Percentiles rank a stretch among this genome's conserved stretches.
Evolutionary conservation across 2,888 invertebrate species (phyloP).

Genomic region (Hemistola chrysoprasaria): DNA sequence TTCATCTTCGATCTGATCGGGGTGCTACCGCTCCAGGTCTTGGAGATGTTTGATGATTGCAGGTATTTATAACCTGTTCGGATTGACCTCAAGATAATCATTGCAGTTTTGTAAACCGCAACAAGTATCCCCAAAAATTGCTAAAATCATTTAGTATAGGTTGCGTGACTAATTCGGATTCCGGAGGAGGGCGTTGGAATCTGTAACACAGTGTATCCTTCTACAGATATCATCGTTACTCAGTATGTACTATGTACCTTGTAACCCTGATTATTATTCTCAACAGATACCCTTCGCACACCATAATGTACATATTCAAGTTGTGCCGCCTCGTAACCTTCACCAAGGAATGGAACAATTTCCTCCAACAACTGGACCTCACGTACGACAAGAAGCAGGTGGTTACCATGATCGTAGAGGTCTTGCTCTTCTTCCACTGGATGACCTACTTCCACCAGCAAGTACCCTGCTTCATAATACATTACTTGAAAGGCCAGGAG

Average conservation of each 20-base stretch:
- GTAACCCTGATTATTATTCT: no score
- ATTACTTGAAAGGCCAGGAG: constrained; percentile 30
- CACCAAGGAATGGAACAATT: constrained; percentile 37
- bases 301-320: constrained; percentile 49
- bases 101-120: no score
- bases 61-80: background rate
- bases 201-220: no score
- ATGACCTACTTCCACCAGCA: constrained; percentile 56
- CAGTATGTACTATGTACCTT: no score
- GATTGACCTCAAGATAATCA: background rate
- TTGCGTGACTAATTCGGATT: no score
- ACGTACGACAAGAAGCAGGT: constrained; percentile 41
- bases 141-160: no score
- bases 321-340: constrained; percentile 40
- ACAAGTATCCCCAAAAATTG: no score
- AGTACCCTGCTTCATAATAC: constrained; percentile 45
- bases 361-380: constrained; percentile 44
- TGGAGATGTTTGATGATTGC: constrained; percentile 38
- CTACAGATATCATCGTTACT: no score
- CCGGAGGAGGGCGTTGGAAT: no score
- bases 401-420: constrained; percentile 29
- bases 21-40: constrained; percentile 49
- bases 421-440: constrained; percentile 56
- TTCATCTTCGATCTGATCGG: constrained; percentile 47
- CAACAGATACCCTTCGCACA: constrained; percentile 44